These are phyloP conservation scores for Camptogramma bilineatum DNA, from an alignment of 2,888 invertebrate species.

Conservation along the genomic window DNA sequence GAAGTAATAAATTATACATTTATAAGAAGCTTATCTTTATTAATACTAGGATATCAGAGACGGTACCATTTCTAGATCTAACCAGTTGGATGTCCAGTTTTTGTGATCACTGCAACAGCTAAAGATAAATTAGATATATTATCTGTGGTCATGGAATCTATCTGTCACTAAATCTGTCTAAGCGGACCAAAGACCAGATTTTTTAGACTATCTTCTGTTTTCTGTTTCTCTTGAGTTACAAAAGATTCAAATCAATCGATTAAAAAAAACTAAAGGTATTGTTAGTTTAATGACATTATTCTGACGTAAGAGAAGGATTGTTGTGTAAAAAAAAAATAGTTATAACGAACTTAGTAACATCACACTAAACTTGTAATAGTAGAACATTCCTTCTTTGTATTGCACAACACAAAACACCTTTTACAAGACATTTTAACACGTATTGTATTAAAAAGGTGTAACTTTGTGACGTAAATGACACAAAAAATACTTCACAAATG, in stretches of 20 bases:
- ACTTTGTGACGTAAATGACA: conserved; percentile 29
- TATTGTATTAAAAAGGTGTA: conserved; percentile 18
- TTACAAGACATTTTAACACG: conserved; percentile 22
- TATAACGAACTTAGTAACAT: background rate
- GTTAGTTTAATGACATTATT: background rate
- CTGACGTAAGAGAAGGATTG: background rate
- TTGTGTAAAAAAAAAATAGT: background rate
- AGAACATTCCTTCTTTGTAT: background rate
- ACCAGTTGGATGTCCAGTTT: conserved; percentile 25
- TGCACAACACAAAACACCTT: conserved; percentile 26
- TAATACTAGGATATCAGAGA: conserved; percentile 15
- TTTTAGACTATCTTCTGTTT: background rate
- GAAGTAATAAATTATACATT: conserved; percentile 22
- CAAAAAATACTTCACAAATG: conserved; percentile 25
- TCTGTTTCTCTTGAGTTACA: no score
- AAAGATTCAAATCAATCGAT: no score
- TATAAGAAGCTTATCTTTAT: conserved; percentile 29
- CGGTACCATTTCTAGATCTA: conserved; percentile 29
- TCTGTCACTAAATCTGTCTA: no score
- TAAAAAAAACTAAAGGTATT: no score
- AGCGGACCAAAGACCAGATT: no score
- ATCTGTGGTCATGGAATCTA: background rate
- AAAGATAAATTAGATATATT: conserved; percentile 22
- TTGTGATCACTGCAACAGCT: conserved; percentile 23
- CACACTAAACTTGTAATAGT: no score